These are phyloP conservation scores for Centroberyx gerrardi DNA, from an alignment of 2,797 vertebrate species.

Conservation along the genomic window DNA sequence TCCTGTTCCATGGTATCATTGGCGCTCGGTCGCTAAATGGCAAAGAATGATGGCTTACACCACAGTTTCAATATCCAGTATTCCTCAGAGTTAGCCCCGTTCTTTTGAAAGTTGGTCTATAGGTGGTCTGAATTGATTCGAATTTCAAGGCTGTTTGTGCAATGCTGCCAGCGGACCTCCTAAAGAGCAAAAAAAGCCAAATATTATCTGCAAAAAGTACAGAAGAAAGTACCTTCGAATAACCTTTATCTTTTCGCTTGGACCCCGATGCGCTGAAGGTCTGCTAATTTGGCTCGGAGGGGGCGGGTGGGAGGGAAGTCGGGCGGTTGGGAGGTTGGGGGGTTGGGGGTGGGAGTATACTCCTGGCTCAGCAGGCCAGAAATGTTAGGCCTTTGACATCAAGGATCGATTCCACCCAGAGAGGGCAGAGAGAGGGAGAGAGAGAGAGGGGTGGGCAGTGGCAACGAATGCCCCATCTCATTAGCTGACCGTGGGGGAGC, in stretches of 20 bases:
- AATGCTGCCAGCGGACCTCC: neutral
- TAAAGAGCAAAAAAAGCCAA: neutral
- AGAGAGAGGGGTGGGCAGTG: slow-evolving; percentile 53
- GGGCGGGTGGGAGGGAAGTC: slow-evolving; percentile 19
- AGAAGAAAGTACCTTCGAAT: slow-evolving; percentile 25
- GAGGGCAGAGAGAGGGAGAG: slow-evolving; percentile 48
- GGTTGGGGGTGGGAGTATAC: slow-evolving; percentile 33
- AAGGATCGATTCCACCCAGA: slow-evolving; percentile 79
- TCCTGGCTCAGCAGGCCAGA: slow-evolving; percentile 71
- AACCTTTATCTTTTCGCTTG: slow-evolving; percentile 44
- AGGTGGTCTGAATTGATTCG: neutral
- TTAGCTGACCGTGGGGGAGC: slow-evolving; percentile 76
- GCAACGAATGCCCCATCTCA: slow-evolving; percentile 75
- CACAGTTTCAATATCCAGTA: slow-evolving; percentile 32
- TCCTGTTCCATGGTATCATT: slow-evolving; percentile 70
- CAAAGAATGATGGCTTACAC: slow-evolving; percentile 42
- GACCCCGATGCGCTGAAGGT: slow-evolving; percentile 57
- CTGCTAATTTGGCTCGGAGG: slow-evolving; percentile 72
- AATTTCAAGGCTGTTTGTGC: neutral
- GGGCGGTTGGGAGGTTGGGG: slow-evolving; percentile 16
- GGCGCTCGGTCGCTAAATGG: slow-evolving; percentile 49
- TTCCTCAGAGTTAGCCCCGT: slow-evolving; percentile 22
- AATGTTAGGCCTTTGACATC: slow-evolving; percentile 82
- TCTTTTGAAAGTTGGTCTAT: slow-evolving; percentile 25
- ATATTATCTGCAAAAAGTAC: neutral